These are phyloP conservation scores for Aspidapion aeneum DNA, from an alignment of 2,888 invertebrate genomes.

Conservation along the genomic window DNA sequence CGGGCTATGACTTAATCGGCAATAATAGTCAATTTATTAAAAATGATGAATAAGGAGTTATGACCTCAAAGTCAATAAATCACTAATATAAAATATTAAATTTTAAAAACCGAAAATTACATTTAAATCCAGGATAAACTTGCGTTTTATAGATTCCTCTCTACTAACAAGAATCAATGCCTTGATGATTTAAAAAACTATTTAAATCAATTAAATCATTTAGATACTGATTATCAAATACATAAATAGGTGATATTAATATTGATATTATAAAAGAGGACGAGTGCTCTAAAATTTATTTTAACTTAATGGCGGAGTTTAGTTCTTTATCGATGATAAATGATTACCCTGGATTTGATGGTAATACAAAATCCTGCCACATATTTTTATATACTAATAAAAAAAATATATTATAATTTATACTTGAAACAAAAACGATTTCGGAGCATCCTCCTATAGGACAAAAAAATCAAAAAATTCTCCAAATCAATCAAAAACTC, in stretches of 20 bases:
- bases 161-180: neutral
- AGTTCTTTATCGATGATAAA: neutral
- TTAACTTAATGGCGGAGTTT: neutral
- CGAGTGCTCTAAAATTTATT: neutral
- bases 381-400: neutral
- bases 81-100: neutral
- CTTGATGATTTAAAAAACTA: neutral
- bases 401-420: neutral
- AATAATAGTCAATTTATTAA: neutral
- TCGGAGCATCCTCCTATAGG: neutral
- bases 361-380: neutral
- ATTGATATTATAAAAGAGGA: neutral
- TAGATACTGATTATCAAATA: neutral
- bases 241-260: neutral
- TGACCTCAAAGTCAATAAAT: neutral
- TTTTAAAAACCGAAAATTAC: neutral
- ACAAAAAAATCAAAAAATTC: neutral
- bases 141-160: neutral
- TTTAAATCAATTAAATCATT: neutral
- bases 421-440: neutral
- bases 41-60: neutral
- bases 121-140: neutral
- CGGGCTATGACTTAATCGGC: neutral
- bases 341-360: neutral
- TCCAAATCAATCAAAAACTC: too few species aligned